Conservation (phyloP, 2,797 vertebrate species). For the Agapornis canus region DNA sequence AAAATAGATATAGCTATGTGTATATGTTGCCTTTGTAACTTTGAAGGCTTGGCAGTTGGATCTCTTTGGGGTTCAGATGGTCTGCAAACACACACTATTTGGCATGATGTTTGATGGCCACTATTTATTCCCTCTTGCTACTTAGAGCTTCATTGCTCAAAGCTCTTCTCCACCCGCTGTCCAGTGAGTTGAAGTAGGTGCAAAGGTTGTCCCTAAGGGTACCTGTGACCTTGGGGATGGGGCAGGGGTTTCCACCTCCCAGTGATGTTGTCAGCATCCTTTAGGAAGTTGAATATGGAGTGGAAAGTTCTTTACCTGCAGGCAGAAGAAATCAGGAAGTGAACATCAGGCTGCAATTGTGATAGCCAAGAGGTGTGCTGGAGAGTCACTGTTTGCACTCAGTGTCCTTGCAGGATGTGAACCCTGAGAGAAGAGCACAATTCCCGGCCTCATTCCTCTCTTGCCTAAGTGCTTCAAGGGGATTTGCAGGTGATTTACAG, state of each 20-base stretch:
- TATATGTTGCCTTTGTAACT: background rate
- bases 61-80: background rate
- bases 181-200: background rate
- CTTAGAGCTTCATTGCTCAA: background rate
- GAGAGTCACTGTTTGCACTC: background rate
- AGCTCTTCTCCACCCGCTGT: background rate
- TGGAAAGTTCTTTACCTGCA: background rate
- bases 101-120: background rate
- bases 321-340: background rate
- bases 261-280: rapidly evolving
- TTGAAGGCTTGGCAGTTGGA: background rate
- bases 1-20: background rate
- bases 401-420: background rate
- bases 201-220: background rate
- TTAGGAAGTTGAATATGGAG: background rate
- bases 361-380: rapidly evolving
- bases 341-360: rapidly evolving
- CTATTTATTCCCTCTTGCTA: background rate
- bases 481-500: slow-evolving; percentile 27
- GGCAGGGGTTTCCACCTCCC: rapidly evolving
- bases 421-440: background rate
- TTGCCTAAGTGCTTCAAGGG: background rate
- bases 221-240: rapidly evolving
- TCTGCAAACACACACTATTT: background rate
- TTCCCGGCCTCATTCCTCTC: background rate